phyloP scores from a whole-genome alignment of 2,888 invertebrate genomes.

The Listrodromus nycthemerus region DNA sequence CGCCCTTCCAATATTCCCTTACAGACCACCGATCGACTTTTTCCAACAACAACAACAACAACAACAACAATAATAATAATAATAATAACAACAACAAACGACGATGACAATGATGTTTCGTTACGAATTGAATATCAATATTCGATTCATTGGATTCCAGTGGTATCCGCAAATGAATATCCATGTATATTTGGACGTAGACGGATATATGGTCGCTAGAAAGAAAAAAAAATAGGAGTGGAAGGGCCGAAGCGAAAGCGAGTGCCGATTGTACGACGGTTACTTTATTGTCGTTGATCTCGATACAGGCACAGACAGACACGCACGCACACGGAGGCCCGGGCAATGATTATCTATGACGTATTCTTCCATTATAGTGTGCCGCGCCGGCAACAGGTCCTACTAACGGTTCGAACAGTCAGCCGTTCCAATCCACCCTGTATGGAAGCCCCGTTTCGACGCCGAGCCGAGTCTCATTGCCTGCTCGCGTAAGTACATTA shows the following conservation, averaged over 20 bases:
- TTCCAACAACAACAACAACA: conserved; percentile 4
- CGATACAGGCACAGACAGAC: conserved; percentile 37
- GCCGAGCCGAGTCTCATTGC: conserved; percentile 29
- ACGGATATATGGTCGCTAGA: too few relatives aligned
- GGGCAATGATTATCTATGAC: conserved; percentile 78
- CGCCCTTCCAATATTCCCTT: conserved; percentile 27
- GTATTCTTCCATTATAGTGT: conserved; percentile 81
- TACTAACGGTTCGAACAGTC: conserved; percentile 72
- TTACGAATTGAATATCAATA: too few relatives aligned
- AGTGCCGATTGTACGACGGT: conserved; percentile 47
- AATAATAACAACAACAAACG: background rate
- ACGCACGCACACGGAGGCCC: conserved; percentile 28
- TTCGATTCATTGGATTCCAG: too few relatives aligned
- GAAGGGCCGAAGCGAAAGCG: conserved; percentile 58
- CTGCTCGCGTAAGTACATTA: conserved; percentile 9
- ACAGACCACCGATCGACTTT: conserved; percentile 54
- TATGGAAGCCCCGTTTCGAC: conserved; percentile 23
- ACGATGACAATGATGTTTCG: too few relatives aligned
- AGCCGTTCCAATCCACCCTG: conserved; percentile 23
- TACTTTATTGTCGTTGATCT: conserved; percentile 64
- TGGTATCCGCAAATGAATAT: too few relatives aligned
- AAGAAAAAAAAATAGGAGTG: conserved; percentile 42
- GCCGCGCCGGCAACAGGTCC: conserved; percentile 80
- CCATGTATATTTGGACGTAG: too few relatives aligned
- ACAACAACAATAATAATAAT: background rate